Conservation (phyloP, 2,797 vertebrate genomes). For the Pseudopleuronectes americanus region DNA sequence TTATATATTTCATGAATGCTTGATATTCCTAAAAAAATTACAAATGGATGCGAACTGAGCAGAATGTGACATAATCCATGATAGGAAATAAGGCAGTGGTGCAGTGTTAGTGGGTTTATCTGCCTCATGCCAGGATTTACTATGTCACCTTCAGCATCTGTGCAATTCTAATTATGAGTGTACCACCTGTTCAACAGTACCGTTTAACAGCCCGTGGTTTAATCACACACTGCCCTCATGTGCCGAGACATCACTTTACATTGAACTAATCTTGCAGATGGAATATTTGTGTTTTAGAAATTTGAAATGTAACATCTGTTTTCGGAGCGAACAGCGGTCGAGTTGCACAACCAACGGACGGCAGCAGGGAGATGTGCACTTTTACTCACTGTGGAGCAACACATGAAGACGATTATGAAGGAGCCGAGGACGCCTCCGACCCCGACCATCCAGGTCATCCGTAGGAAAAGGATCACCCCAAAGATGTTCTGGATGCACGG, state of each 20-base stretch:
- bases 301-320: conserved; percentile 14
- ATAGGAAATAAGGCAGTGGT: neutral
- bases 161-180: conserved; percentile 24
- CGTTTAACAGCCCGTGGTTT: conserved; percentile 10
- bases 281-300: neutral
- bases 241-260: neutral
- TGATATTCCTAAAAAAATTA: neutral
- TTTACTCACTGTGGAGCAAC: conserved; percentile 95
- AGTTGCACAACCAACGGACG: neutral
- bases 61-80: conserved; percentile 3
- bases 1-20: neutral
- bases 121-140: conserved; percentile 30
- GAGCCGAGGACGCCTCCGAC: conserved; percentile 93
- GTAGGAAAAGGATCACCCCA: conserved; percentile 97
- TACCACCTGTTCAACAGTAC: neutral
- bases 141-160: conserved; percentile 47
- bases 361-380: neutral
- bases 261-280: neutral
- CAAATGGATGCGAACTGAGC: neutral
- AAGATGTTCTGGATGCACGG: conserved; percentile 99
- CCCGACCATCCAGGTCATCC: conserved; percentile 99
- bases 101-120: conserved; percentile 16
- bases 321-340: neutral
- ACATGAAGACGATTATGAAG: conserved; percentile 97
- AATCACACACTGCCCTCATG: neutral